Evolutionary conservation across 2,797 vertebrate genomes (phyloP).

Genomic region (Dallia pectoralis): DNA sequence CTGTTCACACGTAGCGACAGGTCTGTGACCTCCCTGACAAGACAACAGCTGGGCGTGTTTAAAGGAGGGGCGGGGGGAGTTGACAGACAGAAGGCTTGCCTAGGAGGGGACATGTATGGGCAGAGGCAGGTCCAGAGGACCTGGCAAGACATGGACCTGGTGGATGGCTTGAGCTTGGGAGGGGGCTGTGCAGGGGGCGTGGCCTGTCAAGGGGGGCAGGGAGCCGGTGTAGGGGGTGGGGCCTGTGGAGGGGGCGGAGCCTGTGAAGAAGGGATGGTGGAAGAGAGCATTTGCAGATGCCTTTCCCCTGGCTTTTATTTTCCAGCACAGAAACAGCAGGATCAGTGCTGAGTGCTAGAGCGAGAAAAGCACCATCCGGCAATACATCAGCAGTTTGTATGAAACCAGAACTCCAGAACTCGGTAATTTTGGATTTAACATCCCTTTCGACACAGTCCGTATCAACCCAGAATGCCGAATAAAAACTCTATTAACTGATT

Average conservation of each 20-base stretch:
- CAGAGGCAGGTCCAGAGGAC: not conserved
- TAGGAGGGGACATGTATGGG: constrained; percentile 26
- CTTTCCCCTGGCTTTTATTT: constrained; percentile 67
- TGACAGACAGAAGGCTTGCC: constrained; percentile 18
- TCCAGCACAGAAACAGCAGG: constrained; percentile 50
- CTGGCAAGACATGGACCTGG: not conserved
- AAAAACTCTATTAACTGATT: constrained; percentile 18
- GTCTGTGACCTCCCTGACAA: constrained; percentile 66
- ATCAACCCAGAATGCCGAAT: not conserved
- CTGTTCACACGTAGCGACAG: constrained; percentile 71
- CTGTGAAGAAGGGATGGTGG: not conserved
- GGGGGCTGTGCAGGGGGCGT: not conserved
- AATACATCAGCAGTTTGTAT: constrained; percentile 15
- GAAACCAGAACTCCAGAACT: constrained; percentile 18
- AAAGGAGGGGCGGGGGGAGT: constrained; percentile 11
- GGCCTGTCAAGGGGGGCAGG: not conserved
- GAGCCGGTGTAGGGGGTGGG: not conserved
- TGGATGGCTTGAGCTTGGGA: not conserved
- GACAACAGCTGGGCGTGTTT: constrained; percentile 56
- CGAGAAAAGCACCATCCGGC: constrained; percentile 40
- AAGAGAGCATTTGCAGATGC: constrained; percentile 60
- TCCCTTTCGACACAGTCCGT: not conserved
- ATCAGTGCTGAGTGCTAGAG: constrained; percentile 55
- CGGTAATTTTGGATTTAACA: constrained; percentile 4
- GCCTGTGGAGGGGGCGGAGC: too few relatives aligned